phyloP scores from a whole-genome alignment of 2,888 invertebrate genomes.

The Diarsia brunnea region DNA sequence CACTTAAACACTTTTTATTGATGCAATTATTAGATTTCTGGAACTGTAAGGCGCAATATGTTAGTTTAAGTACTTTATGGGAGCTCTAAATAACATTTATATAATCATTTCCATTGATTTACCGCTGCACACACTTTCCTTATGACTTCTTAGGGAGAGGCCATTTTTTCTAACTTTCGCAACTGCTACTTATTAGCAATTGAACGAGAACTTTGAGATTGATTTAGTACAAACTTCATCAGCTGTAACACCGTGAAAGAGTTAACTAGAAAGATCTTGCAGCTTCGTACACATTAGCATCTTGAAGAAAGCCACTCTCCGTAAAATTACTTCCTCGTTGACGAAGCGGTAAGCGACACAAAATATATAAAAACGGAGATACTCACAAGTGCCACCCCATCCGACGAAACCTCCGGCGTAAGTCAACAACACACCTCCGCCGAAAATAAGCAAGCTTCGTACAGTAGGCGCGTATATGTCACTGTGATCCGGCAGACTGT shows the following conservation, averaged over 20 bases:
- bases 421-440: slow-evolving; percentile 81
- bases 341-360: slow-evolving; percentile 31
- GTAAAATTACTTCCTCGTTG: slow-evolving; percentile 39
- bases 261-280: background rate
- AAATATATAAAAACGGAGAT: slow-evolving; percentile 49
- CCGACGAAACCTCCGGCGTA: slow-evolving; percentile 82
- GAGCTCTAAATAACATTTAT: background rate
- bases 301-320: slow-evolving; percentile 15
- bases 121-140: background rate
- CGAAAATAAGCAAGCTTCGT: slow-evolving; percentile 83
- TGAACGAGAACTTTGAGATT: background rate
- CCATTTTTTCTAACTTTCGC: background rate
- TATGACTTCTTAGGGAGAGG: background rate
- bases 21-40: slow-evolving; percentile 18
- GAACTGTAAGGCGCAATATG: background rate
- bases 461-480: slow-evolving; percentile 84
- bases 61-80: background rate
- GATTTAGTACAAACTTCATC: background rate
- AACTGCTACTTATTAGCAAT: background rate
- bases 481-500: slow-evolving; percentile 82
- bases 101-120: background rate
- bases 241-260: background rate
- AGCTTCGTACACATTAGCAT: background rate
- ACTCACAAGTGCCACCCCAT: slow-evolving; percentile 88
- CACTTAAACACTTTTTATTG: slow-evolving; percentile 26